Percentiles rank a stretch among this genome's conserved stretches.
Conservation (phyloP, 1,140 invertebrate genomes). For the Camponotus vicinus region DNA sequence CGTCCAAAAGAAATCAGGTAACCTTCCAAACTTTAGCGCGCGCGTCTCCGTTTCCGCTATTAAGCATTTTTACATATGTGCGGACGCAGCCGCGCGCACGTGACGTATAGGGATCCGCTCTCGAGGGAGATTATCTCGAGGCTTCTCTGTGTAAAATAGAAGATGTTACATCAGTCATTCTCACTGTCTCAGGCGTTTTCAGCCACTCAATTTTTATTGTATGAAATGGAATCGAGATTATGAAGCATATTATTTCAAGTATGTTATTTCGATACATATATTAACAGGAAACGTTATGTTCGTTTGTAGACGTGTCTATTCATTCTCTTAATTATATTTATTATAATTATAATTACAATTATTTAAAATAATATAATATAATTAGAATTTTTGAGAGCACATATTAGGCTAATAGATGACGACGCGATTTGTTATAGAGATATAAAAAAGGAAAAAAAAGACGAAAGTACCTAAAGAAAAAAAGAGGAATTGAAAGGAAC, state of each 20-base stretch:
- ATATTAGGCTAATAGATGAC: background rate
- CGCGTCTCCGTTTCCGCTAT: slow-evolving; percentile 76
- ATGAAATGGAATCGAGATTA: background rate
- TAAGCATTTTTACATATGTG: slow-evolving; percentile 70
- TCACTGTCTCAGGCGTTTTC: background rate
- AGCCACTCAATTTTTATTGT: background rate
- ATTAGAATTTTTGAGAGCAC: background rate
- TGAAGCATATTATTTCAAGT: background rate
- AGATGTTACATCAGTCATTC: slow-evolving; percentile 11
- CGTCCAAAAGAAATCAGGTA: slow-evolving; percentile 83
- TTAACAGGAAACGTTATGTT: background rate
- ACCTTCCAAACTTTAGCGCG: slow-evolving; percentile 69
- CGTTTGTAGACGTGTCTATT: background rate
- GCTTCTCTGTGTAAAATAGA: background rate
- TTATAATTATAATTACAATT: background rate
- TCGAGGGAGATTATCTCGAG: slow-evolving; percentile 25
- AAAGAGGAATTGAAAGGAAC: background rate
- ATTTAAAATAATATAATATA: background rate
- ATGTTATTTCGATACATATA: background rate
- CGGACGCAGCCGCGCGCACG: slow-evolving; percentile 72
- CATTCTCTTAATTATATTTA: background rate
- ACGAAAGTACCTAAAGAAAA: background rate
- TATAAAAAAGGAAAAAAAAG: background rate
- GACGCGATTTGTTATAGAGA: background rate
- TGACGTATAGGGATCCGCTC: slow-evolving; percentile 70